phyloP scores from a whole-genome alignment of 1,140 invertebrate species.

The Macrobrachium nipponense region DNA sequence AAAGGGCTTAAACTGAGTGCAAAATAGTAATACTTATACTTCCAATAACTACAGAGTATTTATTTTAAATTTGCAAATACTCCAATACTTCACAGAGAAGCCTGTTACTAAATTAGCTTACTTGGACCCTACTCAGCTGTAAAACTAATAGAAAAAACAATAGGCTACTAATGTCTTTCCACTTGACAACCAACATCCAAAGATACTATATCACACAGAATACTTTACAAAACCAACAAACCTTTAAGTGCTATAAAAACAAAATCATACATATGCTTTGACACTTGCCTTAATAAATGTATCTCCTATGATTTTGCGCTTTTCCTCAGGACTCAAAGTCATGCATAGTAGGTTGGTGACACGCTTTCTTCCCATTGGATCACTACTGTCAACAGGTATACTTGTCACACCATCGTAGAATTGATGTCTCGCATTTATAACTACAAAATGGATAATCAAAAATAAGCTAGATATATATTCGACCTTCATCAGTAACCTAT shows the following conservation, averaged over 20 bases:
- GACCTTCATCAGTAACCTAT: no score
- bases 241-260: neutral
- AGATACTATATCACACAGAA: no score
- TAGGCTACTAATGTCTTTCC: no score
- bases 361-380: constrained; percentile 74
- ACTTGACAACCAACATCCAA: no score
- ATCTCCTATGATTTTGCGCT: constrained; percentile 98
- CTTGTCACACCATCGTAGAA: constrained; percentile 81
- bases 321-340: constrained; percentile 93
- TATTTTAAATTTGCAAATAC: no score
- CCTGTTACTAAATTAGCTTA: no score
- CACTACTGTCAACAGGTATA: constrained; percentile 75
- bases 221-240: neutral
- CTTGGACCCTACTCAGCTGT: no score
- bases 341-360: constrained; percentile 90
- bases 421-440: constrained; percentile 70
- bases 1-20: no score
- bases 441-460: constrained; percentile 65
- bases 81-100: no score
- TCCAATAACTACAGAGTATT: no score
- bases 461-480: neutral
- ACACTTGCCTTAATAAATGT: constrained; percentile 86
- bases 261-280: constrained; percentile 12
- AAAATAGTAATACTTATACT: no score
- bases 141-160: no score